Evolutionary conservation across 1,140 invertebrate species (phyloP), one percentile per base, ranked within the genome.

Genomic region (Drosophila pseudoobscura): DNA sequence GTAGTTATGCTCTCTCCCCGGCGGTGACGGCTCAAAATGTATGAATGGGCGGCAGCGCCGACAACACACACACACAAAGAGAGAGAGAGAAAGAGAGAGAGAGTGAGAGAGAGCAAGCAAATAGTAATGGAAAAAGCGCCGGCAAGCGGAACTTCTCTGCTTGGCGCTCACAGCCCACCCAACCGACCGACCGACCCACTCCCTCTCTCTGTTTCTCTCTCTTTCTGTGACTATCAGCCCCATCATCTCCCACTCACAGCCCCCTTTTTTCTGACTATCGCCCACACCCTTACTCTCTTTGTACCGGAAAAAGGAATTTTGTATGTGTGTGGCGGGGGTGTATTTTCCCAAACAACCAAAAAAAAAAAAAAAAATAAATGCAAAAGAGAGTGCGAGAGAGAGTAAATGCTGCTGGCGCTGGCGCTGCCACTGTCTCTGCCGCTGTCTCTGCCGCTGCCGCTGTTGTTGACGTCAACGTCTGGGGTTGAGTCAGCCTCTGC

Each of bases 51-150:
- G 64, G 76, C 58, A 74, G 44, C 39, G 51, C 56, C 31, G 43
- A 66, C 51, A 64, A 76, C 50, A 59, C 20, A 39, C 44, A 50
- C 17, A 17, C 17, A 17, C 17, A 17, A 0, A 17, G 45, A 55
- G 39, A 47, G 39, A 56, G 41, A 47, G 22, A 39, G 51, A 50
- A 41, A 55, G 44, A 45, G 39, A 57, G 41, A 41, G 22, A 39
- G 51, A 43, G 44, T 43, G 47, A 6, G 35, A 39, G 20, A 51
- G 51, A 73, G 58, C 73, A 53, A 55, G 51, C 71, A 59, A 77
- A 82, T 73, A 61, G 65, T 84, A 62, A 73, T 87, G 70, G 82
- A 70, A 84, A 56, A 87, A 85, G 78, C 82, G 70, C 80, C 80
- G 80, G 80, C 58, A 70, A 75, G 45, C 56, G 61, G 54, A 75